phyloP scores from a whole-genome alignment of 2,797 vertebrate species.

The Capromys pilorides region DNA sequence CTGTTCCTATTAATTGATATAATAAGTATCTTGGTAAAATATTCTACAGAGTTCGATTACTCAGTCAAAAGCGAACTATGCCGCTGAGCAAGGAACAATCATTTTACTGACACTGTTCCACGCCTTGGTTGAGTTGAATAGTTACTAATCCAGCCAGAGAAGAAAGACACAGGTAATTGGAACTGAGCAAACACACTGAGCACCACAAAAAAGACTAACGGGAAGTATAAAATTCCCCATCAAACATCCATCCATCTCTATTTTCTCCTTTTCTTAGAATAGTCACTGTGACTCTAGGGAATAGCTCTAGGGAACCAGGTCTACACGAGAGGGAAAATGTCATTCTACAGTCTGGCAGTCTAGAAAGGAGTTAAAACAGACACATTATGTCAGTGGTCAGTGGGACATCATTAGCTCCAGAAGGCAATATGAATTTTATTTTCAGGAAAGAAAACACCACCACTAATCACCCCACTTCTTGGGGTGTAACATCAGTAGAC shows the following conservation, averaged over 20 bases:
- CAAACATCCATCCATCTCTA: conserved; percentile 69
- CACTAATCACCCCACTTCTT: neutral
- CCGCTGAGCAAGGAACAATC: conserved; percentile 70
- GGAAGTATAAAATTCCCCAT: conserved; percentile 74
- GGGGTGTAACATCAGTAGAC: neutral
- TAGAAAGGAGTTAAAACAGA: conserved; percentile 67
- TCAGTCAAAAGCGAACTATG: conserved; percentile 77
- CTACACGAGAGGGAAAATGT: conserved; percentile 18
- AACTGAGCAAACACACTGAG: conserved; percentile 64
- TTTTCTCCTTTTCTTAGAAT: conserved; percentile 70
- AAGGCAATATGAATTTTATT: conserved; percentile 44
- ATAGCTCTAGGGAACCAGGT: conserved; percentile 21
- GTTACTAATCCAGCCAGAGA: conserved; percentile 72
- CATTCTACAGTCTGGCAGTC: conserved; percentile 53
- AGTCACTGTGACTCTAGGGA: conserved; percentile 46
- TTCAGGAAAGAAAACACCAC: neutral
- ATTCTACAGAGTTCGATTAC: conserved; percentile 78
- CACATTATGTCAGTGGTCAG: conserved; percentile 51
- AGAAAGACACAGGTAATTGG: conserved; percentile 68
- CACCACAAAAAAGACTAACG: conserved; percentile 56
- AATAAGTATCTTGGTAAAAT: conserved; percentile 72
- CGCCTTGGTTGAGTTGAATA: conserved; percentile 72
- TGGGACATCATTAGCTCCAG: conserved; percentile 58
- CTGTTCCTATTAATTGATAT: conserved; percentile 58
- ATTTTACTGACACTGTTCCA: conserved; percentile 73